Conservation (phyloP, 2,888 invertebrate species). For the Labia minor region DNA sequence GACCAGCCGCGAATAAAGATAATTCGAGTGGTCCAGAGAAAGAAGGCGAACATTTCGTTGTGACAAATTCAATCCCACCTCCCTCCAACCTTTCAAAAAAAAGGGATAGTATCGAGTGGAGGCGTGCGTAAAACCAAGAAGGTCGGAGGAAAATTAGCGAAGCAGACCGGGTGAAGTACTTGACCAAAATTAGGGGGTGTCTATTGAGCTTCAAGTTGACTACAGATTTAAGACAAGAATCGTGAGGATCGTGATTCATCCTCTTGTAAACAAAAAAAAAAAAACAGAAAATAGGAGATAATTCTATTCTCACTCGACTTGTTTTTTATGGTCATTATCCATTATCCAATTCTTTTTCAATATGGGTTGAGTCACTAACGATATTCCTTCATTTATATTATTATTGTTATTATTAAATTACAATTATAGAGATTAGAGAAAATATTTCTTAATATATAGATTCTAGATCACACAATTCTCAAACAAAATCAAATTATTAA, state of each 20-base stretch:
- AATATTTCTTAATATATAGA: too few relatives aligned
- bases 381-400: too few relatives aligned
- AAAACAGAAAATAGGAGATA: too few relatives aligned
- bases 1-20: not conserved
- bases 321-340: too few relatives aligned
- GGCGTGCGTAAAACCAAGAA: not conserved
- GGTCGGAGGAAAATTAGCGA: not conserved
- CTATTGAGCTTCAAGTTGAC: not conserved
- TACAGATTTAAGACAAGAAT: conserved; percentile 13
- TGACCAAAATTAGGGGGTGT: conserved; percentile 8
- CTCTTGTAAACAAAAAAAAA: not conserved
- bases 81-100: too few relatives aligned
- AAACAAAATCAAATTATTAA: too few relatives aligned
- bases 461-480: too few relatives aligned
- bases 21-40: conserved; percentile 13
- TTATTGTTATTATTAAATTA: too few relatives aligned
- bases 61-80: not conserved
- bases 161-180: not conserved
- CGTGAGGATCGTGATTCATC: not conserved
- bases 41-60: not conserved
- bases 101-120: not conserved
- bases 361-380: too few relatives aligned
- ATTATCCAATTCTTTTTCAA: too few relatives aligned
- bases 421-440: too few relatives aligned
- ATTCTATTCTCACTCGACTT: too few relatives aligned